phyloP scores from a whole-genome alignment of 1,140 invertebrate genomes.

The Gryon sp. region DNA sequence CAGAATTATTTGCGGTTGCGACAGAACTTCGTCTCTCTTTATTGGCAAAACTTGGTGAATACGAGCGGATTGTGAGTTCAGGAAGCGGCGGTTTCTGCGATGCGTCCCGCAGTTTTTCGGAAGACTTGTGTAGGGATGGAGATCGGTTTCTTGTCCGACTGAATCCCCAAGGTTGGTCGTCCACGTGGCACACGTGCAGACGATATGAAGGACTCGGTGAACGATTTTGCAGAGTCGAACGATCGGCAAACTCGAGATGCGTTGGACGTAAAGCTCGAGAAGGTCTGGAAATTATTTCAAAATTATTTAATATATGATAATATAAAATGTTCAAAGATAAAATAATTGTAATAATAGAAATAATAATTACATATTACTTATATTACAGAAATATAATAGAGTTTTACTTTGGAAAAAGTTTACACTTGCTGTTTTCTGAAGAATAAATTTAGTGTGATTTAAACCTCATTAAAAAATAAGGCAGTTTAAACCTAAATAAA shows the following conservation, averaged over 20 bases:
- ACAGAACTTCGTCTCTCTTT: conserved; percentile 25
- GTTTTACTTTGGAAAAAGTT: too few species aligned
- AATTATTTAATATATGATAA: too few species aligned
- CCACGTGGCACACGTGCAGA: conserved; percentile 77
- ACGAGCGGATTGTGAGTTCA: conserved; percentile 63
- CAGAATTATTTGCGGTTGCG: neutral
- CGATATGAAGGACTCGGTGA: conserved; percentile 77
- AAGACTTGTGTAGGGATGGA: conserved; percentile 65
- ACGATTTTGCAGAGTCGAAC: conserved; percentile 67
- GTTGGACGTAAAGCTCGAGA: conserved; percentile 61
- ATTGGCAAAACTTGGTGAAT: conserved; percentile 75
- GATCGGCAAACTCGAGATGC: conserved; percentile 61
- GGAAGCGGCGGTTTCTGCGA: conserved; percentile 48
- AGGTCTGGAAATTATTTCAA: conserved; percentile 26
- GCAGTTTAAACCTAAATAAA: neutral
- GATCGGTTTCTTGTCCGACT: conserved; percentile 48
- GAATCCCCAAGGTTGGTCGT: conserved; percentile 76
- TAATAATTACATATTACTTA: too few species aligned
- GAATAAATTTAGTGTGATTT: neutral
- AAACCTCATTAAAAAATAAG: neutral
- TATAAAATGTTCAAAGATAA: too few species aligned
- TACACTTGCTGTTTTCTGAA: neutral
- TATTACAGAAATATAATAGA: too few species aligned
- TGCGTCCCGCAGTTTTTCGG: conserved; percentile 55
- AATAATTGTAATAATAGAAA: too few species aligned